A percentile compares a stretch with the other conserved stretches of the same genome.
Evolutionary conservation across 2,888 invertebrate species (phyloP).

Genomic region (Polymixis lichenea): DNA sequence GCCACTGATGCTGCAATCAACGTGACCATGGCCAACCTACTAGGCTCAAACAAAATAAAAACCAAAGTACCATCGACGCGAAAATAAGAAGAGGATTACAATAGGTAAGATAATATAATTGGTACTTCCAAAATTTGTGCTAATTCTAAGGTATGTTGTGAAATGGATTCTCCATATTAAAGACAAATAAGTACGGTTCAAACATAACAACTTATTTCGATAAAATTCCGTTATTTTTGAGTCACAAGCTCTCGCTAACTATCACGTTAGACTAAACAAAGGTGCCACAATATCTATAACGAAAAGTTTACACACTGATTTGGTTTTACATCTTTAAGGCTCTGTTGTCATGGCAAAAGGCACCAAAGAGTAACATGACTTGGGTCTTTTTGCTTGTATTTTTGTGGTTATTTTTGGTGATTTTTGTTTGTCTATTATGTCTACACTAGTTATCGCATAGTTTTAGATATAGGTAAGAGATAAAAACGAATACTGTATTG

Average conservation of each 20-base stretch:
- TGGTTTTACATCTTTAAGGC: constrained; percentile 9
- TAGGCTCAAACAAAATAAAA: background rate
- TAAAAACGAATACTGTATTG: background rate
- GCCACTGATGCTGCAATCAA: background rate
- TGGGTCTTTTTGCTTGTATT: background rate
- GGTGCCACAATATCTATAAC: constrained; percentile 34
- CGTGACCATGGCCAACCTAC: background rate
- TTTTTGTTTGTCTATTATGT: no score
- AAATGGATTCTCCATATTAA: constrained; percentile 31
- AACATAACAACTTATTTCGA: constrained; percentile 36
- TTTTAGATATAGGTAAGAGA: background rate
- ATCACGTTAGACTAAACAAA: constrained; percentile 48
- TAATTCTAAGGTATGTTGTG: constrained; percentile 26
- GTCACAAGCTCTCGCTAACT: constrained; percentile 57
- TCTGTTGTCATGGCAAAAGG: constrained; percentile 16
- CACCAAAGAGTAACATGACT: background rate
- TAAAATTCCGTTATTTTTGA: constrained; percentile 50
- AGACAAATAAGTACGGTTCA: constrained; percentile 30
- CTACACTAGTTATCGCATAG: background rate
- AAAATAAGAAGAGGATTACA: background rate
- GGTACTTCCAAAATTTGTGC: background rate
- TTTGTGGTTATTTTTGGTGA: no score
- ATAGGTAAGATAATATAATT: background rate
- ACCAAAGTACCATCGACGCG: background rate
- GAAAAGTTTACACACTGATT: constrained; percentile 29